phyloP scores from a whole-genome alignment of 1,140 invertebrate genomes.

The Cecropterus lyciades region DNA sequence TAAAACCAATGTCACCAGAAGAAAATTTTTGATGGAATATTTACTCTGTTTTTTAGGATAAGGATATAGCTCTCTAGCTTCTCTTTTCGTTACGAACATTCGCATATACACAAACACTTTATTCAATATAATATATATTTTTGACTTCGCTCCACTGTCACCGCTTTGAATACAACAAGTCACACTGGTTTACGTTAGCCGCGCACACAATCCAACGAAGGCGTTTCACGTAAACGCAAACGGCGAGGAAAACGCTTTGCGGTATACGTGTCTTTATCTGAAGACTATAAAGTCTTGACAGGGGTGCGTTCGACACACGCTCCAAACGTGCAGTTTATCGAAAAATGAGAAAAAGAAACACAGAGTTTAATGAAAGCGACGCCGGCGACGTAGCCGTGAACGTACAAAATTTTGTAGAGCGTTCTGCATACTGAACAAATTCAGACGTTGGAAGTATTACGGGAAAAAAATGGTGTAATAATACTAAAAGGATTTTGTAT shows the following conservation, averaged over 20 bases:
- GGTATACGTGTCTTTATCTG: constrained; percentile 48
- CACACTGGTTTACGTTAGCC: constrained; percentile 8
- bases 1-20: too few relatives aligned
- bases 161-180: background rate
- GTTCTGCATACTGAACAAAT: too few relatives aligned
- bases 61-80: too few relatives aligned
- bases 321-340: constrained; percentile 37
- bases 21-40: too few relatives aligned
- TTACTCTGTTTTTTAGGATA: too few relatives aligned
- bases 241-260: constrained; percentile 22
- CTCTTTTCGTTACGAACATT: too few relatives aligned
- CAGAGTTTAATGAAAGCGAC: constrained; percentile 49
- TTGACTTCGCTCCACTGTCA: too few relatives aligned
- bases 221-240: constrained; percentile 28
- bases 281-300: constrained; percentile 53
- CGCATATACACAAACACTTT: too few relatives aligned
- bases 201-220: constrained; percentile 13
- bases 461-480: background rate
- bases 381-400: constrained; percentile 35
- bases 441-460: too few relatives aligned
- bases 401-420: background rate
- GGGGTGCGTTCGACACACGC: constrained; percentile 44
- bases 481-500: too few relatives aligned
- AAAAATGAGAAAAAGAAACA: constrained; percentile 40
- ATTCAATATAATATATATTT: too few relatives aligned